phyloP scores from a whole-genome alignment of 2,888 invertebrate species.

The Pammene aurita region DNA sequence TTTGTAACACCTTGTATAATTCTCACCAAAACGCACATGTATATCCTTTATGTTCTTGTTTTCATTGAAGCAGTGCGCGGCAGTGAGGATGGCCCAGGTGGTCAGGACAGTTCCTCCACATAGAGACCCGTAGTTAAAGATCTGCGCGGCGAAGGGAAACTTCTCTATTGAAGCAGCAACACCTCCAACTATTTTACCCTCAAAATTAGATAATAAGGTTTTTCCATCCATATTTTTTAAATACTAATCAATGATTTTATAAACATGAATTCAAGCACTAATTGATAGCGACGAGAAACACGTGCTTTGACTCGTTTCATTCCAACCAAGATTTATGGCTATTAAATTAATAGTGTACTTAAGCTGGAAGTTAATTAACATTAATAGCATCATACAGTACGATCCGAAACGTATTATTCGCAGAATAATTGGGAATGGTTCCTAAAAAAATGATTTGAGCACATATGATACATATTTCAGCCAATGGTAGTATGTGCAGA shows the following conservation, averaged over 20 bases:
- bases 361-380: not conserved
- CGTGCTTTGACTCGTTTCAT: not conserved
- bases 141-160: slow-evolving; percentile 19
- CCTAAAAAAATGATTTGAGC: no score
- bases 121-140: slow-evolving; percentile 17
- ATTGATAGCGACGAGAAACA: not conserved
- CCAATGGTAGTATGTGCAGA: no score
- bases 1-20: no score
- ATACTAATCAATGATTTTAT: not conserved
- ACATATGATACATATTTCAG: no score
- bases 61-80: slow-evolving; percentile 18
- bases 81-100: slow-evolving; percentile 17
- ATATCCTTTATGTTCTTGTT: slow-evolving; percentile 11
- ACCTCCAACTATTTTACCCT: slow-evolving; percentile 19
- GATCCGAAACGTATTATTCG: not conserved
- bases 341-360: not conserved
- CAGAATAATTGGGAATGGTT: not conserved
- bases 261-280: not conserved
- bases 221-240: not conserved
- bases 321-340: not conserved
- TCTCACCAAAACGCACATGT: slow-evolving; percentile 18
- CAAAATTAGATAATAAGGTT: not conserved
- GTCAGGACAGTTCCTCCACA: slow-evolving; percentile 10
- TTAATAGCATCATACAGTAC: not conserved
- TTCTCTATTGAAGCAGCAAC: not conserved